Conservation (phyloP, 2,797 vertebrate genomes). For the Takifugu ocellatus region DNA sequence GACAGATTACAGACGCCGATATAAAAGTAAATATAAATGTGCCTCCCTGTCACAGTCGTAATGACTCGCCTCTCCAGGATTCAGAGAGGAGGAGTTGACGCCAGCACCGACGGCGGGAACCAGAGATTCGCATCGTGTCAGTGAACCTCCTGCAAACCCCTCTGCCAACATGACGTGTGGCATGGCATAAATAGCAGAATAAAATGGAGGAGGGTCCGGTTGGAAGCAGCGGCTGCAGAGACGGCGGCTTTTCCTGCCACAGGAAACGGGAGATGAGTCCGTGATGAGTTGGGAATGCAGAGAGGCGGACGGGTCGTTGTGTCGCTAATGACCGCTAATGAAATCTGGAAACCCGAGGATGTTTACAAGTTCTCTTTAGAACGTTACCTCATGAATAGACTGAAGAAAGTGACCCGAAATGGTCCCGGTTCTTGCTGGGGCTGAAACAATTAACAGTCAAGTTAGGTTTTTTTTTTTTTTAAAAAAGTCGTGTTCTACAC, state of each 20-base stretch:
- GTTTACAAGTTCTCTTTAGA: slow-evolving; percentile 8
- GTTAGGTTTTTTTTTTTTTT: too few relatives aligned
- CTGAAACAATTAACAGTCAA: too few relatives aligned
- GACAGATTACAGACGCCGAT: neutral
- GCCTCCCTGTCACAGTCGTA: neutral
- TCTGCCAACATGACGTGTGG: too few relatives aligned
- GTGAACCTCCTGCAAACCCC: too few relatives aligned
- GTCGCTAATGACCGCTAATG: slow-evolving; percentile 23
- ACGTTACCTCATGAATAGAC: too few relatives aligned
- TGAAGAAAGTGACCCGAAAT: too few relatives aligned
- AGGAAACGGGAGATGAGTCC: slow-evolving; percentile 14
- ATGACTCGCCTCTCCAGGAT: slow-evolving; percentile 35
- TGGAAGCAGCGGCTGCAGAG: slow-evolving; percentile 20
- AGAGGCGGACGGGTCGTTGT: slow-evolving; percentile 8
- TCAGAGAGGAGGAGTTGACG: slow-evolving; percentile 9
- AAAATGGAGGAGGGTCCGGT: slow-evolving; percentile 17
- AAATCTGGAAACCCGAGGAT: slow-evolving; percentile 7
- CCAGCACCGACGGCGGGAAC: slow-evolving; percentile 24
- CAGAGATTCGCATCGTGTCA: slow-evolving; percentile 11
- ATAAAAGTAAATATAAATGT: neutral
- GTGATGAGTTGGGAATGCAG: neutral
- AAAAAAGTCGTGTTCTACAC: too few relatives aligned
- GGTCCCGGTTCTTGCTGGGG: too few relatives aligned
- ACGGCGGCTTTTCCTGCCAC: slow-evolving; percentile 12
- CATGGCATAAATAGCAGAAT: too few relatives aligned